phyloP scores from a whole-genome alignment of 2,797 vertebrate genomes.

The Menidia menidia region DNA sequence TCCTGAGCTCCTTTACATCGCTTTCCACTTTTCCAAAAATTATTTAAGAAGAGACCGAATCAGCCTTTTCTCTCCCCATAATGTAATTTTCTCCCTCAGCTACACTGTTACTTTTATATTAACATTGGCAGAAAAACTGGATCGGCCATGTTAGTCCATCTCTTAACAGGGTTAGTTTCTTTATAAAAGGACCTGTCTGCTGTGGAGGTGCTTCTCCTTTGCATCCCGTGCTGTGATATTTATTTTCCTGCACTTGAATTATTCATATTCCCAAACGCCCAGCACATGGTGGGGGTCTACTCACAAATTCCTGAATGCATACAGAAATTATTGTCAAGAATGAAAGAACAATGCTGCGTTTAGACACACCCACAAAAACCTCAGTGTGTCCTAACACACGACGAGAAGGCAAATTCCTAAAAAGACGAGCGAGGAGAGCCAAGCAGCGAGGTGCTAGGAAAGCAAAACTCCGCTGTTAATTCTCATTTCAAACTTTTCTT shows the following conservation, averaged over 20 bases:
- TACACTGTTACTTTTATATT: too few species aligned
- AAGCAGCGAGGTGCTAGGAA: background rate
- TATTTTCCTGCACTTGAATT: background rate
- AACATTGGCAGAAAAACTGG: too few species aligned
- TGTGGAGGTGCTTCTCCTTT: background rate
- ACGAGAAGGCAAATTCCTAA: background rate
- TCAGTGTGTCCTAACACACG: too few species aligned
- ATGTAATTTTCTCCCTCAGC: too few species aligned
- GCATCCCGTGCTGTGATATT: background rate
- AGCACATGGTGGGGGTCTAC: background rate
- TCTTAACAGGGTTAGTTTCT: too few species aligned
- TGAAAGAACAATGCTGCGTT: background rate
- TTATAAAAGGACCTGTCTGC: background rate
- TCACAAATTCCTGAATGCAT: background rate
- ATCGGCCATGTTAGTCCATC: too few species aligned
- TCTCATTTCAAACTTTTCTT: background rate
- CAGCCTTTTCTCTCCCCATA: too few species aligned
- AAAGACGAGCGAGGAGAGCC: background rate
- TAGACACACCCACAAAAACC: background rate
- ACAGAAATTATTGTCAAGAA: background rate
- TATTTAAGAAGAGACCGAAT: background rate
- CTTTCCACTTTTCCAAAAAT: background rate
- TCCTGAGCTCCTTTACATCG: background rate
- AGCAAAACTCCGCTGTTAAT: background rate
- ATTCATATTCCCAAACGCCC: background rate